These are phyloP conservation scores for Hydrolagus colliei DNA, from an alignment of 2,797 vertebrate species.

Conservation along the genomic window DNA sequence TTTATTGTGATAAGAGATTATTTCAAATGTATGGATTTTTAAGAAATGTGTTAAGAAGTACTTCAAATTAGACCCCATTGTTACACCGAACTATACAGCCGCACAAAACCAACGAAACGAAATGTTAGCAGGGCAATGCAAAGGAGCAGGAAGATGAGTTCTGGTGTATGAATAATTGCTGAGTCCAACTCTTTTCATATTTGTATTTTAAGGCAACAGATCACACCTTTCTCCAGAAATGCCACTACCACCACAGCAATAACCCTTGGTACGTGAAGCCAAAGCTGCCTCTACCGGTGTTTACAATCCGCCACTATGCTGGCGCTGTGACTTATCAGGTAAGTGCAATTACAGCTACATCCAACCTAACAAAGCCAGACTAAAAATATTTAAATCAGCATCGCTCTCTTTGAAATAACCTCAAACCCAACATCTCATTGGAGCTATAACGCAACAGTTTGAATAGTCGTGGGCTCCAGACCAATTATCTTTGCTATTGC, in stretches of 20 bases:
- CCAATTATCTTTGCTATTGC: too few relatives aligned
- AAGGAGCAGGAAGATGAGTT: too few relatives aligned
- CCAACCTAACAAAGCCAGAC: too few relatives aligned
- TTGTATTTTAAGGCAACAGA: constrained; percentile 70
- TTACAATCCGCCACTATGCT: constrained; percentile 78
- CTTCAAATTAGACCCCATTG: not conserved
- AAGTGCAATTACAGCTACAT: constrained; percentile 29
- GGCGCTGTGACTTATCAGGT: constrained; percentile 88
- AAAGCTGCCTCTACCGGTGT: constrained; percentile 77
- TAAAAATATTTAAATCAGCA: too few relatives aligned
- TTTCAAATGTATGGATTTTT: too few relatives aligned
- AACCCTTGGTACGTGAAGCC: constrained; percentile 75
- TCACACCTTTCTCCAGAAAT: constrained; percentile 91
- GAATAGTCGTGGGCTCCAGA: too few relatives aligned
- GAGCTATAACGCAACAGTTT: too few relatives aligned
- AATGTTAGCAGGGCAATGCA: too few relatives aligned
- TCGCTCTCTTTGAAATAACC: too few relatives aligned
- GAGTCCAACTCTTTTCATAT: not conserved
- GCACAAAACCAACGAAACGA: not conserved
- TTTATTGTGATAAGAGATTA: too few relatives aligned
- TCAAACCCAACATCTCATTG: too few relatives aligned
- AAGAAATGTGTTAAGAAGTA: too few relatives aligned
- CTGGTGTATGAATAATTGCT: not conserved
- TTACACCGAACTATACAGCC: constrained; percentile 12
- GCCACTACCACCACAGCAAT: constrained; percentile 79